Conservation (phyloP, 2,888 invertebrate species). For the Trachelus iudaicus region DNA sequence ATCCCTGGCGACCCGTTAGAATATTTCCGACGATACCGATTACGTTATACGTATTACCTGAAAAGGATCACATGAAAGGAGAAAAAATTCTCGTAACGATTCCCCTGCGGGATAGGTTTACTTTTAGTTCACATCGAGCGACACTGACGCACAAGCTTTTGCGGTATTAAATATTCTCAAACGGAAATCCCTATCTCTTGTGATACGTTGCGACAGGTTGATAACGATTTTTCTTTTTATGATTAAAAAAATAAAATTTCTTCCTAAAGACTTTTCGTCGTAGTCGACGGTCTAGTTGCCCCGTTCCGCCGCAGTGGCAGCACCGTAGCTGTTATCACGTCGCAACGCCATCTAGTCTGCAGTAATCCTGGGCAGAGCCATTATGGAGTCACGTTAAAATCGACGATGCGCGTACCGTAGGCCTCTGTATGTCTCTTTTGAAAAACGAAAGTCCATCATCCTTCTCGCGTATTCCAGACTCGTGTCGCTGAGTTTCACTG, state of each 20-base stretch:
- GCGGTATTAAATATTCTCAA: not conserved
- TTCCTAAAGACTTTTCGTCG: not conserved
- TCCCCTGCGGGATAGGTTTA: not conserved
- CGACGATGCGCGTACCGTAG: not conserved
- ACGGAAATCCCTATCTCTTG: not conserved
- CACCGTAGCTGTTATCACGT: not conserved
- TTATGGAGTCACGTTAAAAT: not conserved
- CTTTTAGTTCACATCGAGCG: not conserved
- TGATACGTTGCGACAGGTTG: not conserved
- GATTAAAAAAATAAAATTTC: not conserved
- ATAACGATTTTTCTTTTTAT: not conserved
- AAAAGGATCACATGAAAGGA: not conserved
- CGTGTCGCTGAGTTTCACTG: slow-evolving; percentile 58
- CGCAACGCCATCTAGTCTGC: not conserved
- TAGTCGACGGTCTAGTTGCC: too few species aligned
- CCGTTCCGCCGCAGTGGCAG: not conserved
- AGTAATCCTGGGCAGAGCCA: not conserved
- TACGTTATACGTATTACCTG: not conserved
- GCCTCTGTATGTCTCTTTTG: slow-evolving; percentile 2
- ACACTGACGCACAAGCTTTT: not conserved
- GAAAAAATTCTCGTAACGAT: not conserved
- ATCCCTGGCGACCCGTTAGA: not conserved
- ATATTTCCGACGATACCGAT: not conserved
- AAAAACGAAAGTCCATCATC: slow-evolving; percentile 52
- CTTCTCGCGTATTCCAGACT: slow-evolving; percentile 58